Conservation (phyloP, 1,140 invertebrate species). For the Tigriopus japonicus region DNA sequence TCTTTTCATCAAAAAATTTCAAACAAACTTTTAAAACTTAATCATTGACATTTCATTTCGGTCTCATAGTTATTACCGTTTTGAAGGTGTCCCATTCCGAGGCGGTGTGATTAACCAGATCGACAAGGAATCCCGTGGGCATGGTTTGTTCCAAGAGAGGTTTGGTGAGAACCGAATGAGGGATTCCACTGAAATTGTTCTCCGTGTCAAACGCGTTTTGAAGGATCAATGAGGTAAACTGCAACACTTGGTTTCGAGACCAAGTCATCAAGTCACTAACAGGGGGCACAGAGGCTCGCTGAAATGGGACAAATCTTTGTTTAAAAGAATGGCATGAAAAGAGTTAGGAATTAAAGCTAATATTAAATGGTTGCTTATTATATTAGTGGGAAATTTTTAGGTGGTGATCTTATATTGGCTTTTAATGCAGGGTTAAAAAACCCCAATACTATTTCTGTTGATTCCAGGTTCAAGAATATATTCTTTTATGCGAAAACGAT, state of each 20-base stretch:
- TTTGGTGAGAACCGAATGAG: not conserved
- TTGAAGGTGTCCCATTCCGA: not conserved
- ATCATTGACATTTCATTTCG: not conserved
- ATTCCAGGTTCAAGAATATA: too few relatives aligned
- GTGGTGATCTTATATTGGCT: too few relatives aligned
- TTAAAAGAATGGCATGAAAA: too few relatives aligned
- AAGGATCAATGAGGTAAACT: not conserved
- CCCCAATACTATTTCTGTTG: too few relatives aligned
- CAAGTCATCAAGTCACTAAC: not conserved
- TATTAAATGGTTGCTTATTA: too few relatives aligned
- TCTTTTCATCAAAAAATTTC: not conserved
- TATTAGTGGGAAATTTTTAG: too few relatives aligned
- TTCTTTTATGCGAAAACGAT: too few relatives aligned
- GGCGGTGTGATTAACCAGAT: not conserved
- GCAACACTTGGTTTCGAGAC: not conserved
- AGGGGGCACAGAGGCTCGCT: not conserved
- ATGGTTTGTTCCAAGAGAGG: not conserved
- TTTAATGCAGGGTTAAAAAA: too few relatives aligned
- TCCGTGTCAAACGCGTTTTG: not conserved
- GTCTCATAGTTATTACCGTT: not conserved
- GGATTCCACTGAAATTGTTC: not conserved
- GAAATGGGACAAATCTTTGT: not conserved
- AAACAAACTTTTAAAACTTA: not conserved
- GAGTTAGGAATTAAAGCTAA: too few relatives aligned
- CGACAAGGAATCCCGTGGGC: not conserved